Conservation (phyloP, 2,113 vertebrate genomes). For the Cyprinus carpio region DNA sequence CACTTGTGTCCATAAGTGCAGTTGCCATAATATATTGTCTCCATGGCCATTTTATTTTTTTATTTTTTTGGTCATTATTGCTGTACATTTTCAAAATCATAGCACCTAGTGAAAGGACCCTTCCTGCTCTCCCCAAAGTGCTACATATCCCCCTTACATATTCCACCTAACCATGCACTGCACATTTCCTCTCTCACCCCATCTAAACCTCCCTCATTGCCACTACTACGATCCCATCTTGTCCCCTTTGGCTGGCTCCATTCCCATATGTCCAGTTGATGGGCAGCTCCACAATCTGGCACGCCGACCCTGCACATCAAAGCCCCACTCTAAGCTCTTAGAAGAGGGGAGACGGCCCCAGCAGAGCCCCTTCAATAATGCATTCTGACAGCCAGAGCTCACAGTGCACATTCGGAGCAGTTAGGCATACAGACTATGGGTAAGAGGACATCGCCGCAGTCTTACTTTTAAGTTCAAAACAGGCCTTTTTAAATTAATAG, state of each 20-base stretch:
- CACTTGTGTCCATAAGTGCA: not conserved
- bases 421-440: constrained; percentile 11
- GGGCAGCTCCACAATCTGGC: constrained; percentile 38
- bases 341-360: constrained; percentile 14
- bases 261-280: constrained; percentile 49
- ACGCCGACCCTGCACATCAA: constrained; percentile 48
- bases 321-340: constrained; percentile 35
- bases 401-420: constrained; percentile 17
- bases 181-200: constrained; percentile 24
- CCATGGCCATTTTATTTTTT: not conserved
- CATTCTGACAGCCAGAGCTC: constrained; percentile 11
- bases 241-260: constrained; percentile 34
- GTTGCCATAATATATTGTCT: not conserved
- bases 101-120: not conserved
- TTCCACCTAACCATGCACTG: not conserved
- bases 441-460: not conserved
- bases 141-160: not conserved
- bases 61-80: not conserved
- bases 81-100: not conserved
- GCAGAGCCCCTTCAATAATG: constrained; percentile 39
- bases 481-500: not conserved
- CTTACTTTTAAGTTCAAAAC: constrained; percentile 20
- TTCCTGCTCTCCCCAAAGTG: not conserved
- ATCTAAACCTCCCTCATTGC: constrained; percentile 13
- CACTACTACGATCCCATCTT: constrained; percentile 45